Percentiles rank a stretch among this genome's conserved stretches.
These are phyloP conservation scores for Dermatemys mawii DNA, from an alignment of 2,113 vertebrate species.

Conservation along the genomic window DNA sequence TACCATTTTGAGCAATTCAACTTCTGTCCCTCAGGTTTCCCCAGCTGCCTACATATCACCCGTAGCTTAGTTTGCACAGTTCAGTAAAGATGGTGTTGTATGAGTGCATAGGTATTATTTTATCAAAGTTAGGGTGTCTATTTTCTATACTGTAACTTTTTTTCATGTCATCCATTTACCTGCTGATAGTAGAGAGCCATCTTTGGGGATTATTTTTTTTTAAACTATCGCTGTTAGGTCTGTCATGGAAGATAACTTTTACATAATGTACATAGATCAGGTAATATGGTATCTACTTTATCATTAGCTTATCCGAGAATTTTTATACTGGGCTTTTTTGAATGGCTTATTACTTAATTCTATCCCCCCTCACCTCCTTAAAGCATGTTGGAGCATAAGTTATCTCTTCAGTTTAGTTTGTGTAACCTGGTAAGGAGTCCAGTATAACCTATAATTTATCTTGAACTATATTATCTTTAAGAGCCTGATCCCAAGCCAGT, in stretches of 20 bases:
- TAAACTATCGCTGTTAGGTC: not conserved
- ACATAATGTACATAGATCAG: not conserved
- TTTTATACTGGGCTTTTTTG: not conserved
- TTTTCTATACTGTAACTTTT: conserved; percentile 7
- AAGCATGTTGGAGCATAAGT: not conserved
- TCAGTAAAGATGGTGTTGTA: not conserved
- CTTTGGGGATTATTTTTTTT: not conserved
- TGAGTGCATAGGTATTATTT: fast-evolving
- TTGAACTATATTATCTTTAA: not conserved
- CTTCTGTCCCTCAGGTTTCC: not conserved
- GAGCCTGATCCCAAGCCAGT: not conserved
- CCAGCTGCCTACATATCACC: not conserved
- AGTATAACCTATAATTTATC: not conserved
- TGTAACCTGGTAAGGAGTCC: not conserved
- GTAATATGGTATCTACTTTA: not conserved
- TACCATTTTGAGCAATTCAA: not conserved
- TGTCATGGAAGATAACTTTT: conserved; percentile 14
- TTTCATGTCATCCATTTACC: not conserved
- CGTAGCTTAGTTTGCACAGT: not conserved
- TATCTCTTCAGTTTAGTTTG: not conserved
- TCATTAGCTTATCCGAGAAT: not conserved
- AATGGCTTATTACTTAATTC: not conserved
- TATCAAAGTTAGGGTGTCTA: not conserved
- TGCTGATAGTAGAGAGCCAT: conserved; percentile 30
- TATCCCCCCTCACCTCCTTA: fast-evolving